Evolutionary conservation across 2,113 vertebrate species (phyloP), one percentile per base, ranked within the genome.

Genomic region (Petrocephalus zakoni): DNA sequence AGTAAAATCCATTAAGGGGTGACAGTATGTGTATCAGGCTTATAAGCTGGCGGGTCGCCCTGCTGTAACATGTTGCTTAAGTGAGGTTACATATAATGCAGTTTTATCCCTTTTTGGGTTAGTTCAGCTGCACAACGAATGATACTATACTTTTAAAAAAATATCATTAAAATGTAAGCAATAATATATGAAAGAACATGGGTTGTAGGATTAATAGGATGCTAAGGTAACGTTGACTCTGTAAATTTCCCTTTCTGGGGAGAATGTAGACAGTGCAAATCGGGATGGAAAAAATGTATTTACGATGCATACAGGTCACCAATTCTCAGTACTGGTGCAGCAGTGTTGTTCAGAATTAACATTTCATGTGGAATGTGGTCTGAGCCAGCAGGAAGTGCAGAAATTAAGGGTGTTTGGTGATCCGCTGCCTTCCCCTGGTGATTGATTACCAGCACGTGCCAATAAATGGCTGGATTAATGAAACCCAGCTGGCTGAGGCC

Each of bases 381-480:
- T 19, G 5, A 78, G 34, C 72, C 72, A 78, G 34, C 1, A 4
- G 72, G 72, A 2, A 15, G 72, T 19, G 34, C 72, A 42, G 37
- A 37, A 75, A 75, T 75, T 34, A 13, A 8, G 72, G 25, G 6
- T 19, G 15, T 42, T 78, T 42, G 72, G 72, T 42, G 34, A 42
- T 42, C 34, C 19, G 34, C 15, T 78, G 72, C 72, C 72, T 42
- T 78, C 72, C 72, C 17, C 11, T 42, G 72, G 34, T 78, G 72
- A 78, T 8, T 78, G 72, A 78, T 42, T 17, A 42, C 34, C 34
- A 13, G 37, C 72, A 42, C 42, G 72, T 78, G 72, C 34, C 72
- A 78, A 78, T 78, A 78, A 78, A 78, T 78, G 72, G 34, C 61
- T 78, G 72, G 29, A 78, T 78, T 78, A 78, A 78, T 78, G 34